phyloP scores from a whole-genome alignment of 2,113 vertebrate species.

The Brienomyrus longianalis region DNA sequence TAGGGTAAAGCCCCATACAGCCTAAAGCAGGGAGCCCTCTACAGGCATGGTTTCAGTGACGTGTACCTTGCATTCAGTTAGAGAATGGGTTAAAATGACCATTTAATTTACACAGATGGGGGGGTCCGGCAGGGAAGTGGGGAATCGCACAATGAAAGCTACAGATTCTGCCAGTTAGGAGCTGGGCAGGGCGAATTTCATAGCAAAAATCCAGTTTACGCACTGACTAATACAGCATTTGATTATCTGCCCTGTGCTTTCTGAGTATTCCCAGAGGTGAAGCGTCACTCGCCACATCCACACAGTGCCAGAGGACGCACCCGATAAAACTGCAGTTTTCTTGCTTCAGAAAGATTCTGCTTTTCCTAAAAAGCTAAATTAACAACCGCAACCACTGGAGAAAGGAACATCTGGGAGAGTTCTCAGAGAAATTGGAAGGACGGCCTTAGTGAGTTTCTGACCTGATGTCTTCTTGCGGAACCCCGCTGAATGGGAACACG shows the following conservation, averaged over 20 bases:
- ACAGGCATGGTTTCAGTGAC: slow-evolving; percentile 78
- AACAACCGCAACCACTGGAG: not conserved
- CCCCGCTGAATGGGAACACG: slow-evolving; percentile 72
- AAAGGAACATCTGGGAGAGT: not conserved
- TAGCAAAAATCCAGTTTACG: not conserved
- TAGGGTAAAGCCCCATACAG: slow-evolving; percentile 69
- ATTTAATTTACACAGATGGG: not conserved
- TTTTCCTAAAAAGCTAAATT: not conserved
- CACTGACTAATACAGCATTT: not conserved
- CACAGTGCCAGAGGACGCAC: not conserved
- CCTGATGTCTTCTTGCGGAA: slow-evolving; percentile 67
- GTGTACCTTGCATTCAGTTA: slow-evolving; percentile 66
- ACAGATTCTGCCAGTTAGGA: not conserved
- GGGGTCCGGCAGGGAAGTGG: not conserved
- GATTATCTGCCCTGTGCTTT: not conserved
- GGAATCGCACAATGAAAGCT: not conserved
- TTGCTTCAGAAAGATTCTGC: not conserved
- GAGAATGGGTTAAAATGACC: slow-evolving; percentile 40
- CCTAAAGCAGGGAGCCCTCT: slow-evolving; percentile 70
- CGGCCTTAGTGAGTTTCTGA: slow-evolving; percentile 60
- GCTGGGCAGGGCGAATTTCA: not conserved
- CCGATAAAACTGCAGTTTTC: not conserved
- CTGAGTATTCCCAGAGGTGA: not conserved
- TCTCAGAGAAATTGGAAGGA: not conserved
- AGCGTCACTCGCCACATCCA: not conserved